Evolutionary conservation across 2,113 vertebrate species (phyloP).

Genomic region (Riparia riparia): DNA sequence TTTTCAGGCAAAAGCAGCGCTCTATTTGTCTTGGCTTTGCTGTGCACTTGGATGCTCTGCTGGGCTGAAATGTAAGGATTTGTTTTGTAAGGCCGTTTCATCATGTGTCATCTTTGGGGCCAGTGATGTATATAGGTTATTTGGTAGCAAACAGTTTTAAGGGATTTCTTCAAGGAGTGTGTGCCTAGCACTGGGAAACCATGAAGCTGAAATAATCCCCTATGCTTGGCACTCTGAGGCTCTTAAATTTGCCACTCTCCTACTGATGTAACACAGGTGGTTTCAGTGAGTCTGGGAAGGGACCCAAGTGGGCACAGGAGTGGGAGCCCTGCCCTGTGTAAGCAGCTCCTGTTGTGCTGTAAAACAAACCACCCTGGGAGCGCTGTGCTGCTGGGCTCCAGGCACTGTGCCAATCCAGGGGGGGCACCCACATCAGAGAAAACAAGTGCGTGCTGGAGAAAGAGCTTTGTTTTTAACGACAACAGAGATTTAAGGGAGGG

Average conservation of each 20-base stretch:
- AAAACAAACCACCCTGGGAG: background rate
- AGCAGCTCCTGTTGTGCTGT: background rate
- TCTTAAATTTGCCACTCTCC: background rate
- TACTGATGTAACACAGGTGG: background rate
- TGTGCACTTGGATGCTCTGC: background rate
- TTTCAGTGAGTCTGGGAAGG: background rate
- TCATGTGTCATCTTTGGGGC: background rate
- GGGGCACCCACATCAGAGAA: fast-evolving
- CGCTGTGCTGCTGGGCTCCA: background rate
- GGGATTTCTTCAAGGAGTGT: background rate
- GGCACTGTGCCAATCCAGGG: fast-evolving
- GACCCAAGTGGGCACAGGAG: background rate
- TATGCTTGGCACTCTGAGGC: fast-evolving
- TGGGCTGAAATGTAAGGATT: background rate
- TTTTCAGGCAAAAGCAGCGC: background rate
- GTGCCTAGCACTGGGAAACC: background rate
- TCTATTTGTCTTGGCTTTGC: background rate
- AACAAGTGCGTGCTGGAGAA: background rate
- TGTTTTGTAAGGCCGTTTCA: background rate
- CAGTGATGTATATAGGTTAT: background rate
- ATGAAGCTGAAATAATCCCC: background rate
- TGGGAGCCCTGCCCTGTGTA: background rate
- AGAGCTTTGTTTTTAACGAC: background rate
- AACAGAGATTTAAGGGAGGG: background rate
- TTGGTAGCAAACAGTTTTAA: background rate